Evolutionary conservation across 2,113 vertebrate species (phyloP).

Genomic region (Nicator chloris): DNA sequence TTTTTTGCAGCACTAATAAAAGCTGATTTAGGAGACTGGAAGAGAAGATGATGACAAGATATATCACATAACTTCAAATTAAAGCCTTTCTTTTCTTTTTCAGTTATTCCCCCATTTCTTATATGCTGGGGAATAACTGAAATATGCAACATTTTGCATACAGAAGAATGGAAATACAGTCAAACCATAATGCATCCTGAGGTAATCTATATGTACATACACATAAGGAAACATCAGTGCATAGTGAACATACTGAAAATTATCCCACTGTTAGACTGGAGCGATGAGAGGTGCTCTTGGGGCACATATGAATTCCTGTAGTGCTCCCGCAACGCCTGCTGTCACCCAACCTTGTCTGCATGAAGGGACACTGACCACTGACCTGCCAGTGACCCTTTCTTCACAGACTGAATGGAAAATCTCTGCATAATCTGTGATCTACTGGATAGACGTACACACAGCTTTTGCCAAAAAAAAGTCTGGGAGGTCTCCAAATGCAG

Average conservation of each 20-base stretch:
- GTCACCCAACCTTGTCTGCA: neutral
- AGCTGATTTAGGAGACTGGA: conserved; percentile 96
- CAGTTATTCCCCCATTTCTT: neutral
- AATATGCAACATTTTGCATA: neutral
- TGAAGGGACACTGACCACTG: neutral
- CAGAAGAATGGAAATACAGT: neutral
- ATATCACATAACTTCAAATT: neutral
- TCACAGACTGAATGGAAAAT: neutral
- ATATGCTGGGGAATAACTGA: too few species aligned
- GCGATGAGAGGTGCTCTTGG: neutral
- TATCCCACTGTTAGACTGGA: neutral
- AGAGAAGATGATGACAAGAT: conserved; percentile 40
- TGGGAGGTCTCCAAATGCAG: neutral
- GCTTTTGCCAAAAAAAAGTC: neutral
- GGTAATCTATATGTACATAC: neutral
- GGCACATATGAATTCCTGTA: neutral
- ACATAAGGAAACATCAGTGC: neutral
- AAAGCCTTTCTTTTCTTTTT: neutral
- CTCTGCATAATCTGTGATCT: neutral
- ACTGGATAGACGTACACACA: neutral
- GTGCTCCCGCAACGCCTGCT: neutral
- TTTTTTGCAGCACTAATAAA: conserved; percentile 99
- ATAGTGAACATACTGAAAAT: neutral
- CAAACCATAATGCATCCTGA: neutral
- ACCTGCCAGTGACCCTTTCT: neutral